Percentiles rank a stretch among this genome's conserved stretches.
phyloP scores from a whole-genome alignment of 2,797 vertebrate genomes.

The Poecilia wingei region DNA sequence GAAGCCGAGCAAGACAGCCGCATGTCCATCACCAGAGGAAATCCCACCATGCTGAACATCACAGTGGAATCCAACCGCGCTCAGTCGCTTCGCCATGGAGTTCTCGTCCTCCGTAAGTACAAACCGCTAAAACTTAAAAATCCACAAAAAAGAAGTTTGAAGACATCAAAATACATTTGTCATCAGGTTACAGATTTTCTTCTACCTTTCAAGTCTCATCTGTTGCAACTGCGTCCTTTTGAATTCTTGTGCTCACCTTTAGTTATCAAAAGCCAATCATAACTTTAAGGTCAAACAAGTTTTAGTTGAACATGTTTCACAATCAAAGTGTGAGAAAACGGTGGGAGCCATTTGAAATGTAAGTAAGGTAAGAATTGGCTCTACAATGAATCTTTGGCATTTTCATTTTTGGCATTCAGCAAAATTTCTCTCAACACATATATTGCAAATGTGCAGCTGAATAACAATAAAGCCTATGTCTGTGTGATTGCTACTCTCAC shows the following conservation, averaged over 20 bases:
- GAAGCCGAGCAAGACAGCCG: constrained; percentile 91
- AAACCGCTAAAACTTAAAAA: neutral
- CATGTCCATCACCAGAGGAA: constrained; percentile 83
- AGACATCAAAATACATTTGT: neutral
- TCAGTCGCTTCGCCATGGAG: constrained; percentile 92
- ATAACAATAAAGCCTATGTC: neutral
- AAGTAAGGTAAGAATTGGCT: neutral
- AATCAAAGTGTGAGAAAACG: neutral
- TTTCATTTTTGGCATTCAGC: neutral
- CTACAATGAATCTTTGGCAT: neutral
- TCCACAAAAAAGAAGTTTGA: neutral
- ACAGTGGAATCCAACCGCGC: constrained; percentile 89
- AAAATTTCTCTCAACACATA: neutral
- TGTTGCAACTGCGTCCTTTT: neutral
- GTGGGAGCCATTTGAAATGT: neutral
- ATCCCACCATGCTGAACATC: constrained; percentile 86
- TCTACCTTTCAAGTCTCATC: neutral
- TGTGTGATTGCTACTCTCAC: neutral
- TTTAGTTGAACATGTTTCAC: neutral
- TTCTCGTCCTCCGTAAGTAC: constrained; percentile 85
- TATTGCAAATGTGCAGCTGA: neutral
- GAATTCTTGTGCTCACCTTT: neutral
- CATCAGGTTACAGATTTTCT: neutral
- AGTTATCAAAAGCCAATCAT: neutral
- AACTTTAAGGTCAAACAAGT: neutral